Evolutionary conservation across 1,140 invertebrate genomes (phyloP).

Genomic region (Orchesella cincta): DNA sequence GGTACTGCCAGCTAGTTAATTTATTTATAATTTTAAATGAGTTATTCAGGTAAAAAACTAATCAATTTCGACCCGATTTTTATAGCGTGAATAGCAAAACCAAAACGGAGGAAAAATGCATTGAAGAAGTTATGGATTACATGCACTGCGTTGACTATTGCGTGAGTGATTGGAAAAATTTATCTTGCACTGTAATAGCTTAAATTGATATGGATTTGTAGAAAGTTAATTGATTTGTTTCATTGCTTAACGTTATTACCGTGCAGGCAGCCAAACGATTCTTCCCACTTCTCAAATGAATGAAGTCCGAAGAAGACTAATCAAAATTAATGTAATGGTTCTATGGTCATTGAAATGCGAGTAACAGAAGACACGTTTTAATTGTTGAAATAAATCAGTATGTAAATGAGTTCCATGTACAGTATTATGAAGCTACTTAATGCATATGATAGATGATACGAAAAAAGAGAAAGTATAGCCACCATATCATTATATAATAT

Average conservation of each 20-base stretch:
- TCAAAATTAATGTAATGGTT: no score
- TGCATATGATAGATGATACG: no score
- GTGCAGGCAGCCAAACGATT: not conserved
- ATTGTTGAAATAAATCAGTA: no score
- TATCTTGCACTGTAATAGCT: not conserved
- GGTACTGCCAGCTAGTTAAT: no score
- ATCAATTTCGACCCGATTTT: not conserved
- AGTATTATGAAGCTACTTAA: no score
- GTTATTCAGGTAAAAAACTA: not conserved
- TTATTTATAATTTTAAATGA: not conserved
- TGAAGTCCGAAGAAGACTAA: no score
- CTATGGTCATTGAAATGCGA: no score
- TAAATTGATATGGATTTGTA: slow-evolving; percentile 4
- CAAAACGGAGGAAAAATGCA: slow-evolving; percentile 57
- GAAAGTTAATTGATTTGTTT: not conserved
- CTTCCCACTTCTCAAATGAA: not conserved
- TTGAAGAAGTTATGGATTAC: slow-evolving; percentile 58
- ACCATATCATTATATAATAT: no score
- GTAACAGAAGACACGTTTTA: no score
- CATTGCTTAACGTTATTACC: not conserved
- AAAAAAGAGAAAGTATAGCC: no score
- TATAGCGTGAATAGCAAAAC: slow-evolving; percentile 52
- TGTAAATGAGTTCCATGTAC: no score
- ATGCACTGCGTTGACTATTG: slow-evolving; percentile 59
- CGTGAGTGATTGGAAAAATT: slow-evolving; percentile 44